These are phyloP conservation scores for Diachrysia chrysitis DNA, from an alignment of 2,888 invertebrate species.

Conservation along the genomic window DNA sequence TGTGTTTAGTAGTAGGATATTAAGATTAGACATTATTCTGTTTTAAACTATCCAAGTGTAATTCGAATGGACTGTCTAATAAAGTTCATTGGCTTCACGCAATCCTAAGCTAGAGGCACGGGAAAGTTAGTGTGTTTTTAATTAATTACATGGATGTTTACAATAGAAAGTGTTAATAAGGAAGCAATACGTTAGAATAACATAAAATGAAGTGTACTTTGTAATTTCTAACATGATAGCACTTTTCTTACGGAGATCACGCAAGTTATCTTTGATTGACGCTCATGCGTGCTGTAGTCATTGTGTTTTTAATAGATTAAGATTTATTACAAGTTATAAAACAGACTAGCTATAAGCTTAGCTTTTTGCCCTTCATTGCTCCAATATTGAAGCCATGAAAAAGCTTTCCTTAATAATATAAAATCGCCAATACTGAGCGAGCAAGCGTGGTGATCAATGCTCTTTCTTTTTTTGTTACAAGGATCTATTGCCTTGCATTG, in stretches of 20 bases:
- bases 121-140: neutral
- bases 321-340: neutral
- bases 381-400: too few species aligned
- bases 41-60: too few species aligned
- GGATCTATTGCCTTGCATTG: too few species aligned
- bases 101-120: neutral
- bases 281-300: neutral
- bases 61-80: too few species aligned
- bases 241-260: conserved; percentile 25
- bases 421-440: too few species aligned
- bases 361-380: too few species aligned
- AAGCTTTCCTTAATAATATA: too few species aligned
- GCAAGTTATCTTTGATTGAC: neutral
- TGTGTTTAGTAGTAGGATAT: too few species aligned
- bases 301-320: conserved; percentile 1
- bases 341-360: neutral
- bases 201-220: neutral
- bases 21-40: too few species aligned
- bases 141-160: conserved; percentile 13
- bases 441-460: too few species aligned
- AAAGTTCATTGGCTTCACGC: too few species aligned
- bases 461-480: too few species aligned
- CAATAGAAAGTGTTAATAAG: conserved; percentile 33
- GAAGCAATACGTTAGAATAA: conserved; percentile 21
- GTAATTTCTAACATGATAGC: conserved; percentile 5